Conservation (phyloP, 1,140 invertebrate genomes). For the Stenopsyche tienmushanensis region DNA sequence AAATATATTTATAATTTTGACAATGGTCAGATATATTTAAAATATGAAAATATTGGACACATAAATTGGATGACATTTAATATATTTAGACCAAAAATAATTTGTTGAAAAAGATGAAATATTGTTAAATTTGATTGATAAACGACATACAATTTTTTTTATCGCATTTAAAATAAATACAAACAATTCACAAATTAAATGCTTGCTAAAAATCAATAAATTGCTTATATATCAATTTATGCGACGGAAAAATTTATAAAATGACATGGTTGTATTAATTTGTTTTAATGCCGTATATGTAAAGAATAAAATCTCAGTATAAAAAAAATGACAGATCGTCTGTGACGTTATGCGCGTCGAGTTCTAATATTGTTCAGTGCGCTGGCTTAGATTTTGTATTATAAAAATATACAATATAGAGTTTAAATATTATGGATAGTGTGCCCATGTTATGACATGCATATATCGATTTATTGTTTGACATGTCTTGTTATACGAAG, state of each 20-base stretch:
- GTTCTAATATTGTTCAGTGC: background rate
- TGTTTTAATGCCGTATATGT: background rate
- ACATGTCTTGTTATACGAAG: conserved; percentile 38
- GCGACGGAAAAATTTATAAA: background rate
- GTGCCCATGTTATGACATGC: no score
- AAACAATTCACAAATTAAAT: no score
- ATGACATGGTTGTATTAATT: background rate
- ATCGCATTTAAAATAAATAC: no score
- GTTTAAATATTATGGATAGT: no score
- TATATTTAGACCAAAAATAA: background rate
- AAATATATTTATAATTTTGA: no score
- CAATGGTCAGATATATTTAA: no score
- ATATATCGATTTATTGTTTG: background rate
- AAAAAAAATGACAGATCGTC: conserved; percentile 12
- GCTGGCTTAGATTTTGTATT: background rate
- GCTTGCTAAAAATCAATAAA: background rate
- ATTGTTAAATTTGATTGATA: no score
- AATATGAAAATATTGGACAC: no score
- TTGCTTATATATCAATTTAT: background rate
- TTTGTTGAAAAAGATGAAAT: no score
- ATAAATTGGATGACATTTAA: no score
- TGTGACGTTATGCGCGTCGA: conserved; percentile 2
- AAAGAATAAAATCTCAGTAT: background rate
- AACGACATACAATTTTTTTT: background rate
- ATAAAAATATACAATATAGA: no score